These are phyloP conservation scores for Orchesella flavescens DNA, from an alignment of 2,888 invertebrate species.

Conservation along the genomic window DNA sequence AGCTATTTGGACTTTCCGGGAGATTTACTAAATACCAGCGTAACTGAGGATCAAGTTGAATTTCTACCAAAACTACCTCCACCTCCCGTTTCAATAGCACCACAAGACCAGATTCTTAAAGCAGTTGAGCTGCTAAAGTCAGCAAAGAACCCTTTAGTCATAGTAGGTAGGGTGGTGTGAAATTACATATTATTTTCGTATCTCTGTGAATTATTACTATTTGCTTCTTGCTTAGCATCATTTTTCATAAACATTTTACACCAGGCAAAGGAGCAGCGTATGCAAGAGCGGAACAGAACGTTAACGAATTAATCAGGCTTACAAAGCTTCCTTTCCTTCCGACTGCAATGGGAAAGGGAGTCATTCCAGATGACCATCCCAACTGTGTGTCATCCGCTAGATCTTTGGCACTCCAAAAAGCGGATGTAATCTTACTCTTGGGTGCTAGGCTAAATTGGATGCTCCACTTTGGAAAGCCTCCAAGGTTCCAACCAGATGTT, in stretches of 20 bases:
- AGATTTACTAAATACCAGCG: conserved; percentile 81
- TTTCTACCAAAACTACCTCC: conserved; percentile 75
- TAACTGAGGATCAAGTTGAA: conserved; percentile 73
- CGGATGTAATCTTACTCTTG: conserved; percentile 89
- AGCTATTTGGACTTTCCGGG: conserved; percentile 92
- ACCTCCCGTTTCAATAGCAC: conserved; percentile 82
- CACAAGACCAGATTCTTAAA: conserved; percentile 80
- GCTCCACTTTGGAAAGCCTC: conserved; percentile 93
- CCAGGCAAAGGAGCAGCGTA: conserved; percentile 81
- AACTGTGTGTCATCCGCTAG: conserved; percentile 89
- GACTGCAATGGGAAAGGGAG: conserved; percentile 91
- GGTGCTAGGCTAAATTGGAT: conserved; percentile 98
- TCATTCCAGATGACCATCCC: conserved; percentile 77
- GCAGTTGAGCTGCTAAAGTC: conserved; percentile 82
- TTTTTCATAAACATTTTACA: neutral
- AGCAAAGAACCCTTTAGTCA: conserved; percentile 86
- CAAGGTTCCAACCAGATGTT: conserved; percentile 86
- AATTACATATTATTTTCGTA: neutral
- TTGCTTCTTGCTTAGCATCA: too few relatives aligned
- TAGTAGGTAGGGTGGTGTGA: conserved; percentile 5
- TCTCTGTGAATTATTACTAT: too few relatives aligned
- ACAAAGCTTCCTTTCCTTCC: conserved; percentile 91
- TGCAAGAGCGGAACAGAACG: conserved; percentile 83
- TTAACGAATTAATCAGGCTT: conserved; percentile 81
- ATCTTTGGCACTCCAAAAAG: conserved; percentile 87